A percentile compares a stretch with the other conserved stretches of the same genome.
Conservation (phyloP, 2,113 vertebrate genomes). For the Hystrix brachyura region DNA sequence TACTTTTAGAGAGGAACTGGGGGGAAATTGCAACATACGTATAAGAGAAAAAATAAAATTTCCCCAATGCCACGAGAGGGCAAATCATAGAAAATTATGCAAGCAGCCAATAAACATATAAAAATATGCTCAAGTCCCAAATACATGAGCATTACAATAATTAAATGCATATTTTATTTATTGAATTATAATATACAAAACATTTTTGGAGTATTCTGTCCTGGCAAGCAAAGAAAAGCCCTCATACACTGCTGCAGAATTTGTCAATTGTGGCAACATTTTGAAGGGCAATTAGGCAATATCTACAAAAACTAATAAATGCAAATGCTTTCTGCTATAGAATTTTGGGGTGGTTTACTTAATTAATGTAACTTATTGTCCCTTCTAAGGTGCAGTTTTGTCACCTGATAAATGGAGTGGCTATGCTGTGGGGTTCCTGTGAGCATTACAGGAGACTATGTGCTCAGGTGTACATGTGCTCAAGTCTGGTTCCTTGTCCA, state of each 20-base stretch:
- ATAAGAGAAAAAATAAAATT: neutral
- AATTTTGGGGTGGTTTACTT: neutral
- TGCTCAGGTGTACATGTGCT: neutral
- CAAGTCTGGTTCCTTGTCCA: neutral
- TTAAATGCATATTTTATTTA: neutral
- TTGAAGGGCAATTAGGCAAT: neutral
- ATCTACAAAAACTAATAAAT: neutral
- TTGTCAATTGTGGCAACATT: neutral
- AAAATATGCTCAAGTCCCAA: neutral
- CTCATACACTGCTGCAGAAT: neutral
- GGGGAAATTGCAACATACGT: neutral
- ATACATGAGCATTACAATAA: neutral
- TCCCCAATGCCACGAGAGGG: neutral
- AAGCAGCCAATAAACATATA: neutral
- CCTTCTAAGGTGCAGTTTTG: neutral
- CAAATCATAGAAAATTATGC: neutral
- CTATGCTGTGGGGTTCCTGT: neutral
- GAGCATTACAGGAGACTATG: neutral
- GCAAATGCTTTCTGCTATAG: neutral
- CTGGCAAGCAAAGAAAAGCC: neutral
- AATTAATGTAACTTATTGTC: neutral
- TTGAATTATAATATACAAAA: neutral
- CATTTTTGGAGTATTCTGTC: neutral
- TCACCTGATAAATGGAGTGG: neutral
- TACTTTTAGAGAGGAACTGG: neutral